Evolutionary conservation across 2,113 vertebrate species (phyloP).

Genomic region (Pangasianodon hypophthalmus): DNA sequence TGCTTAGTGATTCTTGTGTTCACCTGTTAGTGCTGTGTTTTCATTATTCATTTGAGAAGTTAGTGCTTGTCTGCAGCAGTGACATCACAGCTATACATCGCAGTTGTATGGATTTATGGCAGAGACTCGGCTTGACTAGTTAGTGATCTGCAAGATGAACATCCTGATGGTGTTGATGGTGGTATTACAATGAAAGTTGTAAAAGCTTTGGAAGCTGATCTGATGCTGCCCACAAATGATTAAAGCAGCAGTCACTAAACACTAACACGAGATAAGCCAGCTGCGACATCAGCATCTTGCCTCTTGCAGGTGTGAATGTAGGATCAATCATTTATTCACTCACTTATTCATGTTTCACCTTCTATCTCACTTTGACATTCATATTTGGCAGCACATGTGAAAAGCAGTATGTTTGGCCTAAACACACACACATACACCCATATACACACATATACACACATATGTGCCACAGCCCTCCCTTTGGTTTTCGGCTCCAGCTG

Average conservation of each 20-base stretch:
- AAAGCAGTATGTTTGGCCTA: background rate
- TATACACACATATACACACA: background rate
- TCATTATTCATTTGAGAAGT: no score
- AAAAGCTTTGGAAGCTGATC: background rate
- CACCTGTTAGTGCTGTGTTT: no score
- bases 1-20: no score
- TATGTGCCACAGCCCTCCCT: conserved; percentile 52
- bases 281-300: background rate
- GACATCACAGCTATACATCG: background rate
- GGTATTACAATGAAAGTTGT: no score
- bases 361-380: background rate
- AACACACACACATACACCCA: background rate
- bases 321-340: background rate
- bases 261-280: background rate
- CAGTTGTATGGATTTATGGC: no score
- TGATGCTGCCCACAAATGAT: no score
- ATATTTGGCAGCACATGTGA: background rate
- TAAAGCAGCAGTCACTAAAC: no score
- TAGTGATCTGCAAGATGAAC: no score
- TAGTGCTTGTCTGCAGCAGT: background rate
- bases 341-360: background rate
- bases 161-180: no score
- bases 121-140: no score
- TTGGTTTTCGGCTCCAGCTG: conserved; percentile 61
- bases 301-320: background rate